These are phyloP conservation scores for Diachrysia chrysitis DNA, from an alignment of 2,888 invertebrate species.

Conservation along the genomic window DNA sequence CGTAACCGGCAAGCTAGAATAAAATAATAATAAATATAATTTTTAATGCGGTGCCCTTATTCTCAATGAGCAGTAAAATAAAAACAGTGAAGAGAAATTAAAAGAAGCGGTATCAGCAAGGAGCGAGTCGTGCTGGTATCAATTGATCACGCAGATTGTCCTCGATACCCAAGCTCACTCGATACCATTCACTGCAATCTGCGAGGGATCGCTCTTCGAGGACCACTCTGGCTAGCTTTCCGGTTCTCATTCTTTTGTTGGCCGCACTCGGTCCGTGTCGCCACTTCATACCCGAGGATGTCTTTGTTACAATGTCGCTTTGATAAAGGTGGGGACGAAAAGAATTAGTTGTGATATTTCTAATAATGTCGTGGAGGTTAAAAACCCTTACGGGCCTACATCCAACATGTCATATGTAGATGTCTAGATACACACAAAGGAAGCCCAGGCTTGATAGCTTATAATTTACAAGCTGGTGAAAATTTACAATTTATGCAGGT, in stretches of 20 bases:
- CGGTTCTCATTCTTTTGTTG: conserved; percentile 87
- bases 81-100: conserved; percentile 43
- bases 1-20: neutral
- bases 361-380: conserved; percentile 32
- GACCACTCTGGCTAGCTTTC: conserved; percentile 83
- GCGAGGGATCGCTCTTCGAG: conserved; percentile 76
- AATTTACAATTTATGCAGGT: too few relatives aligned
- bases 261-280: conserved; percentile 75
- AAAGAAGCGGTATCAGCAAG: conserved; percentile 71
- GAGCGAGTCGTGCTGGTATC: conserved; percentile 77
- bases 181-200: conserved; percentile 80
- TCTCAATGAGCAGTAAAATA: conserved; percentile 41
- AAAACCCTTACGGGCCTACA: too few relatives aligned
- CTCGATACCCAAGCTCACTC: conserved; percentile 69
- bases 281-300: conserved; percentile 79
- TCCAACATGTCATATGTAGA: too few relatives aligned
- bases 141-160: conserved; percentile 86
- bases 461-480: too few relatives aligned
- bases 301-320: conserved; percentile 84
- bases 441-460: too few relatives aligned
- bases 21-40: too few relatives aligned
- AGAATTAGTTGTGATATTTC: conserved; percentile 50
- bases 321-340: conserved; percentile 69
- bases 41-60: neutral
- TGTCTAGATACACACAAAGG: too few relatives aligned